A percentile compares a stretch with the other conserved stretches of the same genome.
Conservation (phyloP, 2,113 vertebrate species). For the Gavia stellata region DNA sequence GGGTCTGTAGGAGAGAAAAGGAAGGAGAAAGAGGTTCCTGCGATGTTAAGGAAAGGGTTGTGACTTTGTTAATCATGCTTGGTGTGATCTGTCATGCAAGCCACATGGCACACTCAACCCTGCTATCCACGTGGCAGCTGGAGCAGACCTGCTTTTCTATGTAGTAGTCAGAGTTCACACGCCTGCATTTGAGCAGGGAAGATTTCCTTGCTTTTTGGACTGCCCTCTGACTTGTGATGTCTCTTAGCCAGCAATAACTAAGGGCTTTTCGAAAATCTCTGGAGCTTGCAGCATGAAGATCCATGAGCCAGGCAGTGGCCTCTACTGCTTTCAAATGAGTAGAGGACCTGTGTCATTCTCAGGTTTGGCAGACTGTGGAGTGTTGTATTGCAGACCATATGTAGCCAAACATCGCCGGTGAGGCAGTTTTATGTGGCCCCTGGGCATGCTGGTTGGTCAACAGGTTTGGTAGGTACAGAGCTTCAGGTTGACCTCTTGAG, state of each 20-base stretch:
- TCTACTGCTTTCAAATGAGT: not conserved
- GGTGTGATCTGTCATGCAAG: not conserved
- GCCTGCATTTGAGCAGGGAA: not conserved
- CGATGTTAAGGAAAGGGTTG: not conserved
- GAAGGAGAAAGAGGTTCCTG: not conserved
- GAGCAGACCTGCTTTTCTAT: not conserved
- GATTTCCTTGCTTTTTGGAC: not conserved
- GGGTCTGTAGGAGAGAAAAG: not conserved
- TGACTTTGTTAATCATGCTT: not conserved
- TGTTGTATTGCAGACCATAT: not conserved
- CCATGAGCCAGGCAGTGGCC: not conserved
- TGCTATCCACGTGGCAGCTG: not conserved
- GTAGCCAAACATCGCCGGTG: not conserved
- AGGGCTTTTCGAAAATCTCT: not conserved
- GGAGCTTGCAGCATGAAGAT: not conserved
- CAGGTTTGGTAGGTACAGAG: not conserved
- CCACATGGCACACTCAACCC: not conserved
- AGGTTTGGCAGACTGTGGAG: not conserved
- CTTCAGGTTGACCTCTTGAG: not conserved
- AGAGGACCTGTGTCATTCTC: not conserved
- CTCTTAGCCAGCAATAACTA: not conserved
- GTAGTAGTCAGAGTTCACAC: not conserved
- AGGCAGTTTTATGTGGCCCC: not conserved
- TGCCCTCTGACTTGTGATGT: not conserved
- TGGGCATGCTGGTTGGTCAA: not conserved